A percentile compares a stretch with the other conserved stretches of the same genome.
Conservation (phyloP, 2,797 vertebrate genomes). For the Lophius americanus region DNA sequence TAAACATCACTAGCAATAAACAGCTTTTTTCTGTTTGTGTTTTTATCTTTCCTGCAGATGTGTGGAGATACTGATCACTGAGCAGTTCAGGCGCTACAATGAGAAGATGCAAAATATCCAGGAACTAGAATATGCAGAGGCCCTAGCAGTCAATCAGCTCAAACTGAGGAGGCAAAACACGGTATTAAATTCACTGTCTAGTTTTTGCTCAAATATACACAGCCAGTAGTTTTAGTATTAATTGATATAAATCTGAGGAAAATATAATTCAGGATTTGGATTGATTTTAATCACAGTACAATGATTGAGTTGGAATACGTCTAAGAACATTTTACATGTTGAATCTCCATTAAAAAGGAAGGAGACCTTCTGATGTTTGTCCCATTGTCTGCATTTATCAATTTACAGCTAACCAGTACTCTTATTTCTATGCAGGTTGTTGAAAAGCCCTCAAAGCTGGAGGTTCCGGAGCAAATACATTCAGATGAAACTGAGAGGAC, state of each 20-base stretch:
- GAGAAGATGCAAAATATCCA: constrained; percentile 95
- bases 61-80: constrained; percentile 93
- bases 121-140: constrained; percentile 91
- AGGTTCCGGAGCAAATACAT: constrained; percentile 1
- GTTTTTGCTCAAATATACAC: too few relatives aligned
- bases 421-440: constrained; percentile 62
- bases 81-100: constrained; percentile 92
- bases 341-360: too few relatives aligned
- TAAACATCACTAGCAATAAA: too few relatives aligned
- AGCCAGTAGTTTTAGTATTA: too few relatives aligned
- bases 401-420: background rate
- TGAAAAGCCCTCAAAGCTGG: constrained; percentile 51
- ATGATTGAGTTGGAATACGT: too few relatives aligned
- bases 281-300: background rate
- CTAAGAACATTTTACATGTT: too few relatives aligned
- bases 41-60: constrained; percentile 80
- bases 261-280: background rate
- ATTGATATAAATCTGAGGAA: background rate
- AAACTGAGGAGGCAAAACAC: constrained; percentile 87
- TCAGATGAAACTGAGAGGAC: constrained; percentile 77
- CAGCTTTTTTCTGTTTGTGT: background rate
- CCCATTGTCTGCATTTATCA: background rate
- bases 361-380: too few relatives aligned
- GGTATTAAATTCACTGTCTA: constrained; percentile 65
- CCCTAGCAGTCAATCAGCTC: constrained; percentile 87